Evolutionary conservation across 2,797 vertebrate genomes (phyloP).

Genomic region (Smutsia temminckii): DNA sequence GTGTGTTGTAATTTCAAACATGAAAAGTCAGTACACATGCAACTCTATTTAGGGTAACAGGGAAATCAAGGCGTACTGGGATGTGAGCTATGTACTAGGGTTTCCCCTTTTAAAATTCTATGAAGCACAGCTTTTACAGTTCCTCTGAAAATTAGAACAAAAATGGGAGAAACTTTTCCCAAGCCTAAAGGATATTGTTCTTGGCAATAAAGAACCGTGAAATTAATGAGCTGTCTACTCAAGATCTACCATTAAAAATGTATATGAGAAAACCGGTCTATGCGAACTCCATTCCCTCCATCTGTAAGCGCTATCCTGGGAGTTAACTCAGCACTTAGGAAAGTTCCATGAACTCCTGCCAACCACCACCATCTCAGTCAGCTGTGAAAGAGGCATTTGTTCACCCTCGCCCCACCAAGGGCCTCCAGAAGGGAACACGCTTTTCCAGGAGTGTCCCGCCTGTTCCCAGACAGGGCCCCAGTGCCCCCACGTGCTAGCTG

Average conservation of each 20-base stretch:
- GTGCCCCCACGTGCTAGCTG: not conserved
- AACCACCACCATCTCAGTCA: slow-evolving; percentile 20
- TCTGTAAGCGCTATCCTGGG: slow-evolving; percentile 52
- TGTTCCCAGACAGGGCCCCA: not conserved
- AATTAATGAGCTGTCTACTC: slow-evolving; percentile 80
- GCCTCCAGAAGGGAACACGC: not conserved
- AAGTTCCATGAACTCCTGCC: slow-evolving; percentile 72
- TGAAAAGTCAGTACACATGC: slow-evolving; percentile 69
- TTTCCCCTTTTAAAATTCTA: slow-evolving; percentile 66
- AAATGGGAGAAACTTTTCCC: slow-evolving; percentile 43
- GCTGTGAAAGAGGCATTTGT: slow-evolving; percentile 42
- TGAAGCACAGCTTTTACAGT: slow-evolving; percentile 53
- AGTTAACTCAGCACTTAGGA: slow-evolving; percentile 63
- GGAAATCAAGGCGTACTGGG: slow-evolving; percentile 29
- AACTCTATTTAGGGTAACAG: slow-evolving; percentile 66
- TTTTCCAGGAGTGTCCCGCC: not conserved
- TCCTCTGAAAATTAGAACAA: slow-evolving; percentile 59
- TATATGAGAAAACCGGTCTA: slow-evolving; percentile 65
- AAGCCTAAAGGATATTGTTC: slow-evolving; percentile 69
- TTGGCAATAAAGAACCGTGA: slow-evolving; percentile 74
- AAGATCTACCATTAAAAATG: slow-evolving; percentile 71
- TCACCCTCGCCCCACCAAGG: not conserved
- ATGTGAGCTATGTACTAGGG: slow-evolving; percentile 47
- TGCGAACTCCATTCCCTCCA: slow-evolving; percentile 35
- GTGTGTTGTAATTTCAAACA: slow-evolving; percentile 55